phyloP scores from a whole-genome alignment of 2,797 vertebrate species.

The Pteropus rufus region DNA sequence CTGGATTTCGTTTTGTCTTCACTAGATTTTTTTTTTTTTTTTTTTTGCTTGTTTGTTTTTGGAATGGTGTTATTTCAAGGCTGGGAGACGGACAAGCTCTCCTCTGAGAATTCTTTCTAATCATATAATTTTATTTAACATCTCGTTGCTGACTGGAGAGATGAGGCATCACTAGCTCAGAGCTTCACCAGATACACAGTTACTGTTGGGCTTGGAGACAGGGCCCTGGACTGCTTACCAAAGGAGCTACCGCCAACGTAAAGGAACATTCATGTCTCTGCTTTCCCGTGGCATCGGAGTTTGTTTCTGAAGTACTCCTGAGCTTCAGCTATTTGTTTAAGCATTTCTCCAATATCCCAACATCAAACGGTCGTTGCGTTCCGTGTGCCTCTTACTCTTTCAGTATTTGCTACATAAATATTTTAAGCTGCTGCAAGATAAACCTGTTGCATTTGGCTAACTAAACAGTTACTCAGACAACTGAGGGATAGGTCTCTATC shows the following conservation, averaged over 20 bases:
- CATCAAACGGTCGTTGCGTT: conserved; percentile 73
- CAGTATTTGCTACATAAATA: conserved; percentile 36
- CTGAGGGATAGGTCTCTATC: not conserved
- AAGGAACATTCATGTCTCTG: conserved; percentile 71
- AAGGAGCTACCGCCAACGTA: conserved; percentile 67
- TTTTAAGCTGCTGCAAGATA: conserved; percentile 58
- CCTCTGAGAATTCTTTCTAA: conserved; percentile 72
- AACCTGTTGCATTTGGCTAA: conserved; percentile 52
- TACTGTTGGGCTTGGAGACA: conserved; percentile 81
- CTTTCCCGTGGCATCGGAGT: conserved; percentile 73
- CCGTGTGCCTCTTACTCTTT: conserved; percentile 39
- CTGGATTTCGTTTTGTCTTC: not conserved
- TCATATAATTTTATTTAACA: conserved; percentile 59
- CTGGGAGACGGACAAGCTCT: not conserved
- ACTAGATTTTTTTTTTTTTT: no score
- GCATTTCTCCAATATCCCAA: conserved; percentile 76
- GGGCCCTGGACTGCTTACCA: conserved; percentile 83
- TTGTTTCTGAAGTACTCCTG: conserved; percentile 74
- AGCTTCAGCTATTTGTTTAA: conserved; percentile 78
- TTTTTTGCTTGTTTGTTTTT: not conserved
- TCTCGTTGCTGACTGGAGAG: conserved; percentile 73
- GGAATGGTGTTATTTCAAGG: conserved; percentile 27
- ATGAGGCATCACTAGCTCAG: not conserved
- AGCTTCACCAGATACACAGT: conserved; percentile 80
- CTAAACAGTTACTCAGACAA: not conserved